These are phyloP conservation scores for Todiramphus chloris DNA, from an alignment of 2,113 vertebrate genomes.

Conservation along the genomic window DNA sequence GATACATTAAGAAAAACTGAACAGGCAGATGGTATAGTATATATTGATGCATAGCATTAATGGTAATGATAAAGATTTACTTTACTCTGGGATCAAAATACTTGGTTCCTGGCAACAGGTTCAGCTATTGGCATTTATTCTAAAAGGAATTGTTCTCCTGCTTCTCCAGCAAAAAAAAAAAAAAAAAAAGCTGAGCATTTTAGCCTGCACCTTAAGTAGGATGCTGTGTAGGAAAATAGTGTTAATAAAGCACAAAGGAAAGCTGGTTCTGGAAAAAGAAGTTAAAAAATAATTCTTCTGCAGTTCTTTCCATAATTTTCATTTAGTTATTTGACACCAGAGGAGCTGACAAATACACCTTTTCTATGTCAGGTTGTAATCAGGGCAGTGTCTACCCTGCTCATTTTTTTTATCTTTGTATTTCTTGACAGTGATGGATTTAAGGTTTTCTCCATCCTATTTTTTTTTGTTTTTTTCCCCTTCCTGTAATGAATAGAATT, in stretches of 20 bases:
- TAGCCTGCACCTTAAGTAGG: background rate
- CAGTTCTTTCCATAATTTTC: background rate
- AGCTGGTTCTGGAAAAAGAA: background rate
- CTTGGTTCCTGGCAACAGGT: background rate
- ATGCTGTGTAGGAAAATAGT: background rate
- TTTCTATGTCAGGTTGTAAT: background rate
- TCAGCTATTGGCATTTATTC: background rate
- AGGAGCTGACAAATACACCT: background rate
- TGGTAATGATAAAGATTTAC: no score
- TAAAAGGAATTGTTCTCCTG: background rate
- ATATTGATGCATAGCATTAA: no score
- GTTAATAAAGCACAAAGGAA: background rate
- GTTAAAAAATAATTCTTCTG: background rate
- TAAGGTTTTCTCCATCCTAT: background rate
- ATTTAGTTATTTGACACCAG: background rate
- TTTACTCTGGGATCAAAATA: background rate
- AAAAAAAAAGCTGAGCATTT: background rate
- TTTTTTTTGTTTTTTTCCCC: background rate
- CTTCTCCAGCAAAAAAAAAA: background rate
- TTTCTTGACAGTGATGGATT: background rate
- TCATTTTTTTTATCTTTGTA: background rate
- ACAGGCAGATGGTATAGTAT: no score
- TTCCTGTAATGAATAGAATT: background rate
- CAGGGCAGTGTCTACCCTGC: background rate
- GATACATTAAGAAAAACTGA: background rate